Conservation (phyloP, 2,797 vertebrate species). For the Telmatherina bonti region DNA sequence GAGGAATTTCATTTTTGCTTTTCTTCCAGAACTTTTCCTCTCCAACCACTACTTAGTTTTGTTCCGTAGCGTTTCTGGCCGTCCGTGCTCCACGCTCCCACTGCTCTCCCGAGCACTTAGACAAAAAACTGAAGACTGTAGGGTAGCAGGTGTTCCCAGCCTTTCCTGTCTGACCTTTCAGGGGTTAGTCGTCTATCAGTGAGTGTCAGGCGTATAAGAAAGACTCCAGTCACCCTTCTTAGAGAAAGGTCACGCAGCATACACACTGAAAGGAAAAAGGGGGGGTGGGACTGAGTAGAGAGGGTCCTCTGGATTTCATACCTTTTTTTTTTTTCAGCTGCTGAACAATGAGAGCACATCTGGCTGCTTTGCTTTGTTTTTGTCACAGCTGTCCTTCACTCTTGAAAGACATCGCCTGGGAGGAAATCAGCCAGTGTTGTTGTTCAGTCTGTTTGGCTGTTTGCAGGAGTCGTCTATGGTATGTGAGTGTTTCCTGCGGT, state of each 20-base stretch:
- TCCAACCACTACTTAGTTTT: conserved; percentile 69
- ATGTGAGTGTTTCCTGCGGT: conserved; percentile 56
- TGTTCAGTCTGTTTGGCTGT: conserved; percentile 58
- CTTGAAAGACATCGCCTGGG: conserved; percentile 62
- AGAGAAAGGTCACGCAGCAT: conserved; percentile 87
- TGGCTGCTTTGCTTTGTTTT: conserved; percentile 53
- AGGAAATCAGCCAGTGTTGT: conserved; percentile 58
- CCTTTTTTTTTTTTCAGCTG: conserved; percentile 49
- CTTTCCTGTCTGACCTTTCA: conserved; percentile 81
- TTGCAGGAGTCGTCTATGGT: conserved; percentile 45
- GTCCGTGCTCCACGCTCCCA: conserved; percentile 42
- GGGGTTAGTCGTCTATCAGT: conserved; percentile 90
- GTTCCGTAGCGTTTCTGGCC: conserved; percentile 36
- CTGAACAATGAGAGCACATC: conserved; percentile 68
- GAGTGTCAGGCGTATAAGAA: conserved; percentile 87
- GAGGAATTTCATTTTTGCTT: conserved; percentile 50
- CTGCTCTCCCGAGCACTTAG: conserved; percentile 56
- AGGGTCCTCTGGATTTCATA: conserved; percentile 52
- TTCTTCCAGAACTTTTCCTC: conserved; percentile 46
- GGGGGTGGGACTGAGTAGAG: conserved; percentile 66
- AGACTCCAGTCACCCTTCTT: conserved; percentile 86
- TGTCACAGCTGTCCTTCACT: conserved; percentile 72
- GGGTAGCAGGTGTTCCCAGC: conserved; percentile 91
- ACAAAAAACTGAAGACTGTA: conserved; percentile 71
- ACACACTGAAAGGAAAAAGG: conserved; percentile 69